phyloP scores from a whole-genome alignment of 1,140 invertebrate genomes.

The Diuraphis noxia region DNA sequence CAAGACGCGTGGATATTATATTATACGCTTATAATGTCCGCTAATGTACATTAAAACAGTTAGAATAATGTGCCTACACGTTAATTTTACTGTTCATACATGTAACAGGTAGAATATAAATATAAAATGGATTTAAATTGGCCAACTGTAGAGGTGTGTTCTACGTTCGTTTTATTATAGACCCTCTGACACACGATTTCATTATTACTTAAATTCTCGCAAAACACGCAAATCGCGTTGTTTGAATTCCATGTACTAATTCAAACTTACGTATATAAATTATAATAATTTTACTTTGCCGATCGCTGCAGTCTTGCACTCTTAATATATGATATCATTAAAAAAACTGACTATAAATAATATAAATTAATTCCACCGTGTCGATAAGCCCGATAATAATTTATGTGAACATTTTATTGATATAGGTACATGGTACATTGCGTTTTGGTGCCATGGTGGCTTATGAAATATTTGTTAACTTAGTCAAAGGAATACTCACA shows the following conservation, averaged over 20 bases:
- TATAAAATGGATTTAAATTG: not conserved
- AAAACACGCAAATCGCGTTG: not conserved
- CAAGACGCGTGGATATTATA: not conserved
- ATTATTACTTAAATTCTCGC: not conserved
- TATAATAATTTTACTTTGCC: not conserved
- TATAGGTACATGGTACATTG: not conserved
- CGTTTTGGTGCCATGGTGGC: not conserved
- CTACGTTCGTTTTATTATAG: not conserved
- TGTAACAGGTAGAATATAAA: not conserved
- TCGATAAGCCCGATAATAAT: not conserved
- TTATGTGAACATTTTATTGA: not conserved
- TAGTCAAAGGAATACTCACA: not conserved
- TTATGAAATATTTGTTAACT: not conserved
- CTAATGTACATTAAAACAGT: not conserved
- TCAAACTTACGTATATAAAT: not conserved
- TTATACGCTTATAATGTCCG: not conserved
- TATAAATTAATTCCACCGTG: not conserved
- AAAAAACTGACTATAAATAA: too few relatives aligned
- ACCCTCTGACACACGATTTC: not conserved
- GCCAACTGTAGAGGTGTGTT: not conserved
- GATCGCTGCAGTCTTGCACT: not conserved
- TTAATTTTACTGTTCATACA: not conserved
- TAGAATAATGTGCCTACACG: not conserved
- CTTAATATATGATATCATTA: not conserved
- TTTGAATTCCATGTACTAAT: not conserved